A percentile compares a stretch with the other conserved stretches of the same genome.
These are phyloP conservation scores for Microplitis demolitor DNA, from an alignment of 1,140 invertebrate species.

Conservation along the genomic window DNA sequence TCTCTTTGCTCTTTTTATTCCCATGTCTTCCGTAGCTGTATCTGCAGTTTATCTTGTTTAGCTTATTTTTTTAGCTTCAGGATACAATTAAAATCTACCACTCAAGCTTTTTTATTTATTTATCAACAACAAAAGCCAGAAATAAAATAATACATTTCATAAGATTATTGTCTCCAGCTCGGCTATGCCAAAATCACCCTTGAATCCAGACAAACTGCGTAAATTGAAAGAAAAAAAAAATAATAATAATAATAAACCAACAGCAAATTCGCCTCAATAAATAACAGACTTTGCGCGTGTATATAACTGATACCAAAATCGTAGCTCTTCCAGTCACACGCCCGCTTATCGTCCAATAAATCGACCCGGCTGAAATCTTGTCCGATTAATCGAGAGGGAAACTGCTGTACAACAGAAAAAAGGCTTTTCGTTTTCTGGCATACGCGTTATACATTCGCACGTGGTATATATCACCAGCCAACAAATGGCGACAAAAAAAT, in stretches of 20 bases:
- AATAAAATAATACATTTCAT: background rate
- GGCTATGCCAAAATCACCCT: background rate
- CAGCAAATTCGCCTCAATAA: background rate
- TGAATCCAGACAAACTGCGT: constrained; percentile 17
- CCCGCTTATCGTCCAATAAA: constrained; percentile 13
- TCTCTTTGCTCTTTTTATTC: no score
- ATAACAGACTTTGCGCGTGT: constrained; percentile 7
- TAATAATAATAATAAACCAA: no score
- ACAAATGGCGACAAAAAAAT: background rate
- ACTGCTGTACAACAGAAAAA: background rate
- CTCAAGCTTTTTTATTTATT: no score
- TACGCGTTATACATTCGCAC: background rate
- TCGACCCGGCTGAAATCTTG: constrained; percentile 1
- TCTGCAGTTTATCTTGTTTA: no score
- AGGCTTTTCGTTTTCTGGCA: background rate
- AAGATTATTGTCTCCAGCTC: background rate
- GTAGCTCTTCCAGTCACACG: background rate
- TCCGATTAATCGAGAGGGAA: constrained; percentile 3
- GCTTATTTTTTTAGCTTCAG: no score
- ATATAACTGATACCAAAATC: constrained; percentile 18
- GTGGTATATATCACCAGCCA: background rate
- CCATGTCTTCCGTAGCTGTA: no score
- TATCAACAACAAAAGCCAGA: no score
- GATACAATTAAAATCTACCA: no score
- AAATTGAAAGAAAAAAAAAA: background rate